Evolutionary conservation across 2,113 vertebrate species (phyloP).

Genomic region (Malurus elegans): DNA sequence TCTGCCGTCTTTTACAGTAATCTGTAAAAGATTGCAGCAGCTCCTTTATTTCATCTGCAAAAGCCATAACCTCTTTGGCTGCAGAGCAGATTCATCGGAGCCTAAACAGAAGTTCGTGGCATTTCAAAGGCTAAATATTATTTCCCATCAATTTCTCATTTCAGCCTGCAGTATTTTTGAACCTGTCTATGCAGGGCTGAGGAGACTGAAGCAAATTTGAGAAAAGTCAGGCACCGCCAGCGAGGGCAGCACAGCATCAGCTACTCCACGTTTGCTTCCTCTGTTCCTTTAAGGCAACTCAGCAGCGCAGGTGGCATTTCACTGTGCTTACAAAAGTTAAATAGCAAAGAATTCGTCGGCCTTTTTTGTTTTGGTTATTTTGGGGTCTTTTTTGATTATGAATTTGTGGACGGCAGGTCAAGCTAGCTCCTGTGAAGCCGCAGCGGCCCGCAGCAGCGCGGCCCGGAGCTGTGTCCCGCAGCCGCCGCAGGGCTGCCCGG

Average conservation of each 20-base stretch:
- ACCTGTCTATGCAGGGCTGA: background rate
- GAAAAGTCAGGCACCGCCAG: background rate
- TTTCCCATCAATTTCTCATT: background rate
- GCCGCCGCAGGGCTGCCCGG: background rate
- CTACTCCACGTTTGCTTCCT: background rate
- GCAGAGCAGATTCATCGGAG: background rate
- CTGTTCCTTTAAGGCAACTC: background rate
- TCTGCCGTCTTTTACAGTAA: background rate
- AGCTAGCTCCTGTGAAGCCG: accelerated
- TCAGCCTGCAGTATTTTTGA: background rate
- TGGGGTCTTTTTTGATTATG: background rate
- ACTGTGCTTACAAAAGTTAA: accelerated
- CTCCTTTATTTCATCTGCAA: background rate
- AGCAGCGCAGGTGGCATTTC: background rate
- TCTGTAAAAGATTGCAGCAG: background rate
- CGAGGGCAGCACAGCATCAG: background rate
- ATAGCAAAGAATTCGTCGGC: background rate
- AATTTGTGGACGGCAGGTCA: background rate
- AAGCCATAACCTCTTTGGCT: background rate
- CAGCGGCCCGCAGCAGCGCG: background rate
- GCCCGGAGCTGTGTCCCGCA: too few species aligned
- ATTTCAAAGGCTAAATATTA: background rate
- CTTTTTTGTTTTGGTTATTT: too few species aligned
- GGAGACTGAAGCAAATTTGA: background rate
- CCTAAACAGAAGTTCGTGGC: background rate